Conservation (phyloP, 2,113 vertebrate genomes). For the Kryptolebias marmoratus region DNA sequence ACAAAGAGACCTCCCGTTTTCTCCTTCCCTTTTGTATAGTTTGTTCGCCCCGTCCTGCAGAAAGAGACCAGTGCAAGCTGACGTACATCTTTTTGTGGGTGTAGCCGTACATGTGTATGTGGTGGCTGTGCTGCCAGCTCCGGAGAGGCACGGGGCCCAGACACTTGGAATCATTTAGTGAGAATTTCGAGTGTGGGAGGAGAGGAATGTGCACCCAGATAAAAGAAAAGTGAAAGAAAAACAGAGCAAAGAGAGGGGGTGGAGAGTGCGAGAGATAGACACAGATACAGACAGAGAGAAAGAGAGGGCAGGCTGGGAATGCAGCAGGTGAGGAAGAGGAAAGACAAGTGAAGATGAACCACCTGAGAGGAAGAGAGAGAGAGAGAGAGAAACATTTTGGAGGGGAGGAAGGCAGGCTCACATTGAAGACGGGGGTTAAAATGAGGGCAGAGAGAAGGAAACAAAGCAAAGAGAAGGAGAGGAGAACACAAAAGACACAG, state of each 20-base stretch:
- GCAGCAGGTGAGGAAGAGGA: slow-evolving; percentile 58
- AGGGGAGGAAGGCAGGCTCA: slow-evolving; percentile 47
- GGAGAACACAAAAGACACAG: slow-evolving; percentile 52
- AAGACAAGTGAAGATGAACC: slow-evolving; percentile 33
- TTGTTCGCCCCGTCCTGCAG: slow-evolving; percentile 52
- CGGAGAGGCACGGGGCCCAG: slow-evolving; percentile 78
- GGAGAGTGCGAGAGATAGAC: slow-evolving; percentile 74
- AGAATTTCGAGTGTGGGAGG: slow-evolving; percentile 83
- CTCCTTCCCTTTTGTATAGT: slow-evolving; percentile 63
- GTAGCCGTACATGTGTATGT: slow-evolving; percentile 43
- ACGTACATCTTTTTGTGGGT: slow-evolving; percentile 50
- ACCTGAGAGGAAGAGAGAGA: slow-evolving; percentile 54
- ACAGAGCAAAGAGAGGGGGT: slow-evolving; percentile 77
- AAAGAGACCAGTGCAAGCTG: slow-evolving; percentile 42
- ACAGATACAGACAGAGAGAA: slow-evolving; percentile 59
- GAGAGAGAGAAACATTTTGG: slow-evolving; percentile 58
- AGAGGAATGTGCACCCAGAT: slow-evolving; percentile 84
- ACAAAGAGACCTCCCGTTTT: slow-evolving; percentile 44
- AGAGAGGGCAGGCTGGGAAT: slow-evolving; percentile 64
- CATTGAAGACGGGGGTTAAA: slow-evolving; percentile 50
- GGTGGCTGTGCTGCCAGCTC: slow-evolving; percentile 36
- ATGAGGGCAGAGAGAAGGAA: slow-evolving; percentile 42
- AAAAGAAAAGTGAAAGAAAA: slow-evolving; percentile 84
- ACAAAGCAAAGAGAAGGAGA: slow-evolving; percentile 48
- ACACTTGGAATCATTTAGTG: slow-evolving; percentile 86